Base-by-base conservation (phyloP, 2,113 vertebrate genomes). In the Chinchilla lanigera region DNA sequence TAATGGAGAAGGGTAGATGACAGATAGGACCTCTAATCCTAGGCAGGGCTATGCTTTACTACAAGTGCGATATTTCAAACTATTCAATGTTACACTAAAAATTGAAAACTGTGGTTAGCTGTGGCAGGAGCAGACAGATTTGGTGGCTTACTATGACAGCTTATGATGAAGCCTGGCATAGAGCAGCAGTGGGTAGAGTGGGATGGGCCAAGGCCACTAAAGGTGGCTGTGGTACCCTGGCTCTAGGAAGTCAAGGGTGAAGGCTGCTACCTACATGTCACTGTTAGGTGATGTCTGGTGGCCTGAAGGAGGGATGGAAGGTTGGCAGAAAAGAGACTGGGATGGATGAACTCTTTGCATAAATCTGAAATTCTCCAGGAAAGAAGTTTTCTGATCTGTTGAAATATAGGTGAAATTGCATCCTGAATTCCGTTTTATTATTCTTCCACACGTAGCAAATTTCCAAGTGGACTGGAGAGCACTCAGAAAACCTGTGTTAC, bases 401-500 rank as follows among this genome's bases (percentile, higher is more conserved):
- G 81, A 83, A 41, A 60, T 38, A 38, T 14, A 69, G 19, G 2
- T 65, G 44, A 88, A 44, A 60, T 38, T 38, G 3, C 11, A 10
- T 11, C 38, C 93, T 75, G 69, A 84, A 85, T 63, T 96, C 12
- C 84, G 17, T 63, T 95, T 94, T 83, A 58, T 54, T 60, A 19
- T 58, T 90, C 13, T 58, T 91, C 58, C 87, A 44, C 86, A 94
- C 1, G 7, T 11, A 69, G 20, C 69, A 67, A 94, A 90, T 91
- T 86, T 80, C 14, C 38, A 90, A 1, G 20, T 58, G 84, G 26
- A 54, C 50, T 35, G 7, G 56, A 91, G 63, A 83, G 61, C 50
- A 30, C 91, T 93, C 17, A 69, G 50, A 85, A 97, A 96, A 63
- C 26, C 56, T 83, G 65, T 92, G 1, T 50, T 52, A 63, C 20